Percentiles rank a stretch among this genome's conserved stretches.
These are phyloP conservation scores for Drosophila pandora DNA, from an alignment of 1,140 invertebrate species.

Conservation along the genomic window DNA sequence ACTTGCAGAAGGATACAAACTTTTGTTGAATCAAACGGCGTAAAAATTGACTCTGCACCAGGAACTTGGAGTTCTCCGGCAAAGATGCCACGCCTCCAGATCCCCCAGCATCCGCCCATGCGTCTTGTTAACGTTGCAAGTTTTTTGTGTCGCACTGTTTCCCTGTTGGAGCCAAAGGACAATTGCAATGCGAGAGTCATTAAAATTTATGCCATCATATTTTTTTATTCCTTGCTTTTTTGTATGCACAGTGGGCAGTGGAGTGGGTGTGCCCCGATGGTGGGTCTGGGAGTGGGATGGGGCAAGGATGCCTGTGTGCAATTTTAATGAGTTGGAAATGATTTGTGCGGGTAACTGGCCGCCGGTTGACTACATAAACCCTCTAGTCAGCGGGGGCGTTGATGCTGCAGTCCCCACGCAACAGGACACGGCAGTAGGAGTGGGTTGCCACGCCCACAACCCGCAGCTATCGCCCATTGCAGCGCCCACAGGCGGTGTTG, in stretches of 20 bases:
- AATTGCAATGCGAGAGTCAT: constrained; percentile 77
- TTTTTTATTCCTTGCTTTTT: constrained; percentile 25
- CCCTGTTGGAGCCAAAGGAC: constrained; percentile 44
- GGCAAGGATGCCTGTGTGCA: constrained; percentile 51
- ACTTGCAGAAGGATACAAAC: constrained; percentile 50
- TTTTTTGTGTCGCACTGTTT: constrained; percentile 39
- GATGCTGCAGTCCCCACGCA: constrained; percentile 45
- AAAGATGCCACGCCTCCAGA: constrained; percentile 14
- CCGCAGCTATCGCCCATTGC: not conserved
- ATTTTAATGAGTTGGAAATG: constrained; percentile 82
- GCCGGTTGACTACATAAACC: constrained; percentile 30
- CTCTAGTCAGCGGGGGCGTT: constrained; percentile 1
- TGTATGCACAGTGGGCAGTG: constrained; percentile 19
- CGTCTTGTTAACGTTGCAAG: constrained; percentile 37
- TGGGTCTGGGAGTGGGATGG: not conserved
- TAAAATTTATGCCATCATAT: constrained; percentile 68
- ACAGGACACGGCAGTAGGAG: constrained; percentile 33
- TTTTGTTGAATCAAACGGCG: constrained; percentile 70
- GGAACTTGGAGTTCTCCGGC: constrained; percentile 38
- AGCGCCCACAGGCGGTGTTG: constrained; percentile 8
- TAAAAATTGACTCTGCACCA: constrained; percentile 62
- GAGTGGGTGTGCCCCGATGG: not conserved
- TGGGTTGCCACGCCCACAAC: constrained; percentile 3
- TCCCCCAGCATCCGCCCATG: constrained; percentile 1
- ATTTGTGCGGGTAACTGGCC: constrained; percentile 75